A percentile compares a stretch with the other conserved stretches of the same genome.
Conservation (phyloP, 2,888 invertebrate genomes). For the Merodon equestris region DNA sequence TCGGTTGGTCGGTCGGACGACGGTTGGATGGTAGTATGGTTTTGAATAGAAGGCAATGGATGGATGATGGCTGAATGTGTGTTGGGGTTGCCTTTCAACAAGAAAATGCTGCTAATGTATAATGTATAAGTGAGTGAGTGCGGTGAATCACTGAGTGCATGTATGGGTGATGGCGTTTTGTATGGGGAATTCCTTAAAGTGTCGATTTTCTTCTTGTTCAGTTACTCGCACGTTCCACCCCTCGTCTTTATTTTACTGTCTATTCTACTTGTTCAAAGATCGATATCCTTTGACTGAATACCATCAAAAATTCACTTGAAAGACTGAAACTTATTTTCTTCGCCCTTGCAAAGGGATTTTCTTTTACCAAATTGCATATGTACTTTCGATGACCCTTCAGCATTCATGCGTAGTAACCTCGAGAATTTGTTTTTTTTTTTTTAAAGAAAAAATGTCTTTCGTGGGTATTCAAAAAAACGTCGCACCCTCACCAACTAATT, state of each 20-base stretch:
- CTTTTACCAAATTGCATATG: too few relatives aligned
- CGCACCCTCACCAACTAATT: conserved; percentile 38
- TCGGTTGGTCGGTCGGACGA: too few relatives aligned
- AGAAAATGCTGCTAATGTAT: conserved; percentile 61
- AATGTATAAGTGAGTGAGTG: conserved; percentile 62
- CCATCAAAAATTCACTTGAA: conserved; percentile 17
- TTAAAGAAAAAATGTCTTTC: too few relatives aligned
- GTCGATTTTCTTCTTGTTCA: conserved; percentile 52
- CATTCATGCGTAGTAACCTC: conserved; percentile 57
- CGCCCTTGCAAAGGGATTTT: not conserved
- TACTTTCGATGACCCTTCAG: not conserved
- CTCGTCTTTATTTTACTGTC: conserved; percentile 16
- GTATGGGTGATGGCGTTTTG: conserved; percentile 55
- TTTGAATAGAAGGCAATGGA: too few relatives aligned
- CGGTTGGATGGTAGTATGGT: too few relatives aligned
- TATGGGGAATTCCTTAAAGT: conserved; percentile 65
- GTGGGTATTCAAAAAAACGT: too few relatives aligned
- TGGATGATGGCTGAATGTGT: conserved; percentile 6
- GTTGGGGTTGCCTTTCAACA: conserved; percentile 55
- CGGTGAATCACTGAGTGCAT: conserved; percentile 65
- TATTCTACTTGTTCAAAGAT: conserved; percentile 35
- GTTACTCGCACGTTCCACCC: not conserved
- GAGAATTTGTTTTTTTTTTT: not conserved
- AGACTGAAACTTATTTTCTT: conserved; percentile 2
- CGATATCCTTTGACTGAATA: conserved; percentile 54